Evolutionary conservation across 2,888 invertebrate species (phyloP).

Genomic region (Flexamia atlantica): DNA sequence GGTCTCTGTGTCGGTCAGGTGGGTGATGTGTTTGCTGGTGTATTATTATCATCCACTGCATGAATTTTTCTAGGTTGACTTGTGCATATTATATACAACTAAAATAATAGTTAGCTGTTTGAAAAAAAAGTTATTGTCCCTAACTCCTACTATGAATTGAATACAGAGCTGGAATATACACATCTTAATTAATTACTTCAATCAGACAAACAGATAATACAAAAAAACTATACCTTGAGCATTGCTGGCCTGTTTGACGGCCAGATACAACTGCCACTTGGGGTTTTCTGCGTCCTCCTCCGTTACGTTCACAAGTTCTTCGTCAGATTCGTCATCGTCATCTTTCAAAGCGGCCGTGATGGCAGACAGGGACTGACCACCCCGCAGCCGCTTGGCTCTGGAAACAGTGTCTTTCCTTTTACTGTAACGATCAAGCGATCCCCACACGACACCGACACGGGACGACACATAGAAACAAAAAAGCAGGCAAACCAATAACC

Average conservation of each 20-base stretch:
- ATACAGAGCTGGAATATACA: too few relatives aligned
- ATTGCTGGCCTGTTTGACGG: slow-evolving; percentile 83
- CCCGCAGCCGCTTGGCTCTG: slow-evolving; percentile 74
- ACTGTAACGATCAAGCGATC: slow-evolving; percentile 37
- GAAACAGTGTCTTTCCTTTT: slow-evolving; percentile 54
- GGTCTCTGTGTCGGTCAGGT: too few relatives aligned
- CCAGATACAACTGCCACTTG: slow-evolving; percentile 94
- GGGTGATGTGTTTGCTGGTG: too few relatives aligned
- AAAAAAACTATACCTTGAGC: slow-evolving; percentile 71
- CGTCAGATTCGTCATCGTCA: slow-evolving; percentile 81
- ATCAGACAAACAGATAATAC: too few relatives aligned
- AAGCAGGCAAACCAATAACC: slow-evolving; percentile 46
- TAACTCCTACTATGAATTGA: too few relatives aligned
- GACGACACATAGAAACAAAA: slow-evolving; percentile 52
- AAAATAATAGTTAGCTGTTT: too few relatives aligned
- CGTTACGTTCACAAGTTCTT: slow-evolving; percentile 77
- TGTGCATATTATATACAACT: too few relatives aligned
- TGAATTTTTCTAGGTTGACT: too few relatives aligned
- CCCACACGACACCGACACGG: slow-evolving; percentile 45
- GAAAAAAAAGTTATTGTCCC: too few relatives aligned
- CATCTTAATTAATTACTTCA: too few relatives aligned
- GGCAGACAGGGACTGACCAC: slow-evolving; percentile 78
- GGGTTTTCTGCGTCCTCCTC: slow-evolving; percentile 84
- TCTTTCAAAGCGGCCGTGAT: slow-evolving; percentile 80
- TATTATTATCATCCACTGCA: too few relatives aligned